A percentile compares a stretch with the other conserved stretches of the same genome.
Conservation (phyloP, 2,888 invertebrate species). For the Halictus ligatus region DNA sequence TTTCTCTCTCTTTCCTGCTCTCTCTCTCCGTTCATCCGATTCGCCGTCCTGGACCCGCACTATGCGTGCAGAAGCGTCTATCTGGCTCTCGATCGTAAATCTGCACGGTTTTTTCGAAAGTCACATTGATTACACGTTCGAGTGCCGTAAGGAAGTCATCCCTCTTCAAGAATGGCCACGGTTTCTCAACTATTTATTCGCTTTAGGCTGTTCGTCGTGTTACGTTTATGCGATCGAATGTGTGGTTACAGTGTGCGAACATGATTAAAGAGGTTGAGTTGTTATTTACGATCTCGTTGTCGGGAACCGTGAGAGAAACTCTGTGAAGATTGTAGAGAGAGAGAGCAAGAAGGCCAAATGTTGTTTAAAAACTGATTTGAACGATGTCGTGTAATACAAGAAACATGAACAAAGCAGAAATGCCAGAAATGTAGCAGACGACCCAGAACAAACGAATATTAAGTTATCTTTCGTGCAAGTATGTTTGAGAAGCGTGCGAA, state of each 20-base stretch:
- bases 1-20: background rate
- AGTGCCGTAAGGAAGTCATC: slow-evolving; percentile 23
- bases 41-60: background rate
- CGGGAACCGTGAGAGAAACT: too few species aligned
- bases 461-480: background rate
- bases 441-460: background rate
- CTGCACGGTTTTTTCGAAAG: slow-evolving; percentile 7
- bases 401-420: too few species aligned
- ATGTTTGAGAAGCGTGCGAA: background rate
- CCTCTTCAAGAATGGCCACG: background rate
- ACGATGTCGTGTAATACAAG: too few species aligned
- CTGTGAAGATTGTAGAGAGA: too few species aligned
- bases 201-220: background rate
- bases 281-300: too few species aligned
- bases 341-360: too few species aligned
- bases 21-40: slow-evolving; percentile 5
- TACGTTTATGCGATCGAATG: background rate
- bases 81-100: slow-evolving; percentile 15
- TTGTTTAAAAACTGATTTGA: too few species aligned
- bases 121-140: slow-evolving; percentile 36
- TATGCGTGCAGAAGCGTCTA: slow-evolving; percentile 8
- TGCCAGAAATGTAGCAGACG: too few species aligned
- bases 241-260: background rate
- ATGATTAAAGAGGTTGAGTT: background rate
- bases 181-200: background rate